Evolutionary conservation across 2,888 invertebrate genomes (phyloP), one percentile per base, ranked within the genome.

Genomic region (Sarcophaga subvicina): DNA sequence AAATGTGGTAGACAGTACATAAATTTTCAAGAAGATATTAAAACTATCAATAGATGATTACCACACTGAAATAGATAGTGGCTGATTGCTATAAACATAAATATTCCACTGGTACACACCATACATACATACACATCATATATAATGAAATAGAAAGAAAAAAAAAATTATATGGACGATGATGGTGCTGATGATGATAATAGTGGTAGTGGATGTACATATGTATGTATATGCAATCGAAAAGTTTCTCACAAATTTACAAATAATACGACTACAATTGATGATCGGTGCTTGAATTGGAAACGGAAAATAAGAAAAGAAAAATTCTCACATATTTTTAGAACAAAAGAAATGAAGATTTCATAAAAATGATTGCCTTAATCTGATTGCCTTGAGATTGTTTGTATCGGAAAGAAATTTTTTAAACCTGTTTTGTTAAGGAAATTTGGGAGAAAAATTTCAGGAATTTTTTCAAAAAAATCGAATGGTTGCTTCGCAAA

Each of bases 21-120:
- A 81, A 76, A 87, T 87, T 86, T 84, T 84, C 83, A 75, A 83
- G 83, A 86, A 83, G 80, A 84, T 86, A 83, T 87, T 84, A 78
- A 54, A 84, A 67, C 81, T 87, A 87, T 84, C 80, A 84, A 84
- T 84, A 81, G 83, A 87, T 84, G 86, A 87, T 87, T 87, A 87
- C 86, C 83, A 84, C 83, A 87, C 83, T 81, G 69, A 70, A 81
- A 83, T 37, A 86, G 86, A 81, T 77, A 72, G 63, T 72, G 72
- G 22, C 37, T 64, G 54, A 60, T 77, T 22, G 64, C 20, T 59
- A 5, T 22, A 66, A 37, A 63, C 59, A 49, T 72, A 54, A 66
- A 69, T 64, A 76, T 60, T 59, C 22, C 69, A 69, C 37, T 37
- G 2, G 8, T 37, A 37, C 37, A 49, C 17, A 66, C 49, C 49